Conservation (phyloP, 2,113 vertebrate genomes). For the Otus sunia region DNA sequence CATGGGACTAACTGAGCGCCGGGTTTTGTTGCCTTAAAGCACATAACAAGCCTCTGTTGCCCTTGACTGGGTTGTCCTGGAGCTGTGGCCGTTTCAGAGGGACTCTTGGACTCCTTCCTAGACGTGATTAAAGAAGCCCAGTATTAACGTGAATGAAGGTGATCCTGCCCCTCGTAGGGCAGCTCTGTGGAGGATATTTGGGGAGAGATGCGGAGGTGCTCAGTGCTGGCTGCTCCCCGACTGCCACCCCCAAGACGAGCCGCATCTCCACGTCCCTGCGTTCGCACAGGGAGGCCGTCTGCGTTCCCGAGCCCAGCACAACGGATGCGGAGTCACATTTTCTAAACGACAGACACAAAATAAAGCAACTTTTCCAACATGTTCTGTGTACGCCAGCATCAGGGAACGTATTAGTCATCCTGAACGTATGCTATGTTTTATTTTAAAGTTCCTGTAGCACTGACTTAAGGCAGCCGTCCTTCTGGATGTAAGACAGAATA, state of each 20-base stretch:
- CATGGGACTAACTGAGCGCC: accelerated
- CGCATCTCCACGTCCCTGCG: accelerated
- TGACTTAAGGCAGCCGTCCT: background rate
- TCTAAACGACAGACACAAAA: background rate
- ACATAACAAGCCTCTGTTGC: background rate
- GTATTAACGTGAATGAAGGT: accelerated
- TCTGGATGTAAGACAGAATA: background rate
- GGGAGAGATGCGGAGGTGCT: background rate
- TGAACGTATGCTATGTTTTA: background rate
- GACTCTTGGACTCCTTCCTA: background rate
- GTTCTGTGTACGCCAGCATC: background rate
- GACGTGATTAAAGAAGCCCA: background rate
- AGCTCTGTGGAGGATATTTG: accelerated
- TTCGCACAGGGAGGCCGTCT: background rate
- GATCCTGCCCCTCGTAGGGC: background rate
- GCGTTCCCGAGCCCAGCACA: background rate
- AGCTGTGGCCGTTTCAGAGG: background rate
- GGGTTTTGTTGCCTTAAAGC: background rate
- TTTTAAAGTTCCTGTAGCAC: background rate
- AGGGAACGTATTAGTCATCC: background rate
- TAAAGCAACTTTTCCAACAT: background rate
- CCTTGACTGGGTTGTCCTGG: accelerated
- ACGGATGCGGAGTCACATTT: background rate
- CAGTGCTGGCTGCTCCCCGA: background rate
- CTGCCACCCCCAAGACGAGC: background rate